These are phyloP conservation scores for Campopleginae sp. DNA, from an alignment of 2,888 invertebrate species.

Conservation along the genomic window DNA sequence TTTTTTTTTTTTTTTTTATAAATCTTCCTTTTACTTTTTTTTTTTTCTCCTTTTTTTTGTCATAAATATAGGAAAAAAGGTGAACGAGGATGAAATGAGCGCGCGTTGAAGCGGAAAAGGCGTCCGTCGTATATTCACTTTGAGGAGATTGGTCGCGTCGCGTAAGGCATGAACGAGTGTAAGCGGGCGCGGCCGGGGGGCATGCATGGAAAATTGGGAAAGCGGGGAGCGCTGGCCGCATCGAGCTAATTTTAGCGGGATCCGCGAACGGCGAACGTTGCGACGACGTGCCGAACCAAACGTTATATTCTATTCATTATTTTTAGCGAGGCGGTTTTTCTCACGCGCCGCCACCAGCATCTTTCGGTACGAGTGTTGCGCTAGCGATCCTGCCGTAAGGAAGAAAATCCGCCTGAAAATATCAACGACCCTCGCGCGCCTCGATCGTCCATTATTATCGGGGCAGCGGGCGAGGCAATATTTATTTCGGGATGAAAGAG, in stretches of 20 bases:
- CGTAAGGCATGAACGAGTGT: not conserved
- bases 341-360: slow-evolving; percentile 4
- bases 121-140: not conserved
- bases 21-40: too few species aligned
- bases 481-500: not conserved
- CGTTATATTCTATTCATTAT: not conserved
- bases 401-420: too few species aligned
- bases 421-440: slow-evolving; percentile 8
- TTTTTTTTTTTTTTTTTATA: too few species aligned
- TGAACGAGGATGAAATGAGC: too few species aligned
- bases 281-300: not conserved
- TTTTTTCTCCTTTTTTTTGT: not conserved
- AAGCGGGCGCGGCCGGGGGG: not conserved
- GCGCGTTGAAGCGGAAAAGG: not conserved
- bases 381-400: too few species aligned
- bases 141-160: not conserved
- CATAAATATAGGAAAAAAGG: too few species aligned
- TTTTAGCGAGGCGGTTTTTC: slow-evolving; percentile 4
- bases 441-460: too few species aligned
- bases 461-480: not conserved
- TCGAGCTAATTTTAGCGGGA: not conserved
- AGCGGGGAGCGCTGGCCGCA: not conserved
- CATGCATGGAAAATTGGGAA: not conserved
- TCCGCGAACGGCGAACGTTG: too few species aligned
- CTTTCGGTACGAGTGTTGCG: too few species aligned